Evolutionary conservation across 2,797 vertebrate genomes (phyloP).

Genomic region (Triplophysa yarkandensis): DNA sequence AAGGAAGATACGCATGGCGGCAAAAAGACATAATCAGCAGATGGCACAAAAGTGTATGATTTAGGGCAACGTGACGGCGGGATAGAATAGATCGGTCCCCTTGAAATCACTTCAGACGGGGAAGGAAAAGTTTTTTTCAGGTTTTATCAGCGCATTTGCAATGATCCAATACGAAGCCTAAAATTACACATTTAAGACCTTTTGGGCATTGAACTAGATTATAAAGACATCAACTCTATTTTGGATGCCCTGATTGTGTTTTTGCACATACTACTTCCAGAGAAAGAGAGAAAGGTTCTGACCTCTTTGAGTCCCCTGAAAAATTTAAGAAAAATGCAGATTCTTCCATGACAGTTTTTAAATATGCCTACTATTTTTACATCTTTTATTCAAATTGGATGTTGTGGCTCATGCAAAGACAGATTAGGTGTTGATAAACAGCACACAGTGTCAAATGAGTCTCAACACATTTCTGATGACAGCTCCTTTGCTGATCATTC

Average conservation of each 20-base stretch:
- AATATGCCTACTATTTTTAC: slow-evolving; percentile 4
- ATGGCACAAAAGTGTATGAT: not conserved
- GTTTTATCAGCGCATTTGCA: slow-evolving; percentile 8
- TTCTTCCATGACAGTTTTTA: slow-evolving; percentile 21
- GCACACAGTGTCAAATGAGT: not conserved
- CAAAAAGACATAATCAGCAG: not conserved
- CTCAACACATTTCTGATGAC: not conserved
- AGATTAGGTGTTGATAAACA: not conserved
- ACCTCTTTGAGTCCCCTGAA: slow-evolving; percentile 38
- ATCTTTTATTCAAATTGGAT: not conserved
- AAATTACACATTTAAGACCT: slow-evolving; percentile 13
- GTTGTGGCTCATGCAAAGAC: not conserved
- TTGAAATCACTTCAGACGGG: slow-evolving; percentile 1
- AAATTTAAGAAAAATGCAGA: slow-evolving; percentile 14
- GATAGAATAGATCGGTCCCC: slow-evolving; percentile 19
- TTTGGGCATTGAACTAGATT: slow-evolving; percentile 34
- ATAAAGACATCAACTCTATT: slow-evolving; percentile 37
- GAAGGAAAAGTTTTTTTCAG: slow-evolving; percentile 1
- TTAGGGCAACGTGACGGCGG: not conserved
- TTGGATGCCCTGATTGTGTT: slow-evolving; percentile 41
- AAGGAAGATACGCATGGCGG: not conserved
- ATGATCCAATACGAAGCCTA: not conserved
- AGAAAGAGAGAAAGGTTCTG: slow-evolving; percentile 5
- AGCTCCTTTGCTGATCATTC: not conserved
- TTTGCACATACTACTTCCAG: not conserved